phyloP scores from a whole-genome alignment of 2,888 invertebrate species.

The Muschampia plurimacula region DNA sequence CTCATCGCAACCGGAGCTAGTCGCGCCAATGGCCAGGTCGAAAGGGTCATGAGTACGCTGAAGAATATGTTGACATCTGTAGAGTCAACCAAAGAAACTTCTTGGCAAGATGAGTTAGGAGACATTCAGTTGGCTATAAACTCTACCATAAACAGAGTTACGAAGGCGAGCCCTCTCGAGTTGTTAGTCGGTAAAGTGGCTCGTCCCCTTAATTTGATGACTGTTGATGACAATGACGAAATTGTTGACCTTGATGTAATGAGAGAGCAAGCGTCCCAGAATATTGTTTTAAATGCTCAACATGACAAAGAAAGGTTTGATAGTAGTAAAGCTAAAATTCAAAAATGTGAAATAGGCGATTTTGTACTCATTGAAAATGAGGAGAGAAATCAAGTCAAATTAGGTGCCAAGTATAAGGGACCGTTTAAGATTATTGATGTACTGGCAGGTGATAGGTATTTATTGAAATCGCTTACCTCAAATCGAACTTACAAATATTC shows the following conservation, averaged over 20 bases:
- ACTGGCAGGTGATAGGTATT: background rate
- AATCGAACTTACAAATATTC: background rate
- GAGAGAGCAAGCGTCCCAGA: background rate
- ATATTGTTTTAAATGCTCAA: background rate
- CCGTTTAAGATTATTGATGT: constrained; percentile 1
- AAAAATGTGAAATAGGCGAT: background rate
- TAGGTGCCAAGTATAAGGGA: constrained; percentile 15
- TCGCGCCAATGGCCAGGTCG: background rate
- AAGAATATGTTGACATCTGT: constrained; percentile 9
- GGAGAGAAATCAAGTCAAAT: constrained; percentile 10
- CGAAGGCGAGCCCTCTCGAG: constrained; percentile 26
- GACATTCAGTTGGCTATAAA: background rate
- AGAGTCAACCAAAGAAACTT: background rate
- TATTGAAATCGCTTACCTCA: background rate
- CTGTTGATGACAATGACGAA: background rate
- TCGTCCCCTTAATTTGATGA: background rate
- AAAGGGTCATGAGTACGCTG: constrained; percentile 1
- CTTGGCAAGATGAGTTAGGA: background rate
- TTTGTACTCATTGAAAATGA: constrained; percentile 12
- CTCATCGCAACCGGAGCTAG: background rate
- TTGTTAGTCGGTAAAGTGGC: background rate
- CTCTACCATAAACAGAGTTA: background rate
- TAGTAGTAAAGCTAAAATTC: background rate
- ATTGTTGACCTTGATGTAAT: background rate
- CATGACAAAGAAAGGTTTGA: constrained; percentile 5